Evolutionary conservation across 2,113 vertebrate genomes (phyloP).

Genomic region (Aptenodytes forsteri): DNA sequence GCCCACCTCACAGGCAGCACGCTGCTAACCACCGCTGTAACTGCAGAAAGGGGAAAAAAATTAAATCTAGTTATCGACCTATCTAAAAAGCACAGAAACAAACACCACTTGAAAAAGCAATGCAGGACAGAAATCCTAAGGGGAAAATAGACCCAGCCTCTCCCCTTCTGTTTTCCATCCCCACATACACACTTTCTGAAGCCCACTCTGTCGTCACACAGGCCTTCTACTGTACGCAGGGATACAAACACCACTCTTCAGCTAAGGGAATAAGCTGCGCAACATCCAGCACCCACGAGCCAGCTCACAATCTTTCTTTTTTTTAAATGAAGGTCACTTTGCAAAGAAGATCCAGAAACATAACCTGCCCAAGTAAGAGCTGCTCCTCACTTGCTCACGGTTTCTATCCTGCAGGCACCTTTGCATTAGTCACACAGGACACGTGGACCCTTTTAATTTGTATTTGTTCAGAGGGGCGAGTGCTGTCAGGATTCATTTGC

Average conservation of each 20-base stretch:
- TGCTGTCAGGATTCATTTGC: neutral
- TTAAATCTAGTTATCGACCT: fast-evolving
- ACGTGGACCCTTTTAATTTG: fast-evolving
- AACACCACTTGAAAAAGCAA: neutral
- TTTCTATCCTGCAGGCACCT: neutral
- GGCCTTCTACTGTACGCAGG: fast-evolving
- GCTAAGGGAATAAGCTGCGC: neutral
- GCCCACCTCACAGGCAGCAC: neutral
- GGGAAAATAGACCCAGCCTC: neutral
- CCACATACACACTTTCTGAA: neutral
- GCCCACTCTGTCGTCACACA: neutral
- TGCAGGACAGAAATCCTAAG: neutral
- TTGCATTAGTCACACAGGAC: neutral
- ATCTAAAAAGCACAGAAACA: neutral
- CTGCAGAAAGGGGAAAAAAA: neutral
- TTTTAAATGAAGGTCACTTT: neutral
- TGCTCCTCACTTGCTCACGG: fast-evolving
- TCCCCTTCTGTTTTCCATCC: neutral
- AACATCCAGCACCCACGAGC: fast-evolving
- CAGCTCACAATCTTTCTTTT: too few species aligned
- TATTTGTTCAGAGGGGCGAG: neutral
- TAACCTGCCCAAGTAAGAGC: neutral
- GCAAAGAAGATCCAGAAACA: neutral
- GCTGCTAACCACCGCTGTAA: neutral
- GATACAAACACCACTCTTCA: neutral